Conservation (phyloP, 2,113 vertebrate genomes). For the Muscicapa adusta region DNA sequence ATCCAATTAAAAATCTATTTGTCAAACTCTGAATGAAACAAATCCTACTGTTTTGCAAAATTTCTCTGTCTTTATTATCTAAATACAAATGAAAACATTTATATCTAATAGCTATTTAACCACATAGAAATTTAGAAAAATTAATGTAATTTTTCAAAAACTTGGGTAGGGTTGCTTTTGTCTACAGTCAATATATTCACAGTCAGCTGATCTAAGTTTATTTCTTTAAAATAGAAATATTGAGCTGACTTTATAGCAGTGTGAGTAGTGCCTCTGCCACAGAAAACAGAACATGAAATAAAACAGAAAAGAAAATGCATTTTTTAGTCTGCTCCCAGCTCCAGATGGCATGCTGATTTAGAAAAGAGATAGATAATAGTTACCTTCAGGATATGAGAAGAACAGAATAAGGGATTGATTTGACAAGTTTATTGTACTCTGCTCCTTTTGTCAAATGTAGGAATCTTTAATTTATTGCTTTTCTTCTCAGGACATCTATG, state of each 20-base stretch:
- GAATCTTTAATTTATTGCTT: slow-evolving; percentile 47
- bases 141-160: neutral
- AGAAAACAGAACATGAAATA: neutral
- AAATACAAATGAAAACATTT: neutral
- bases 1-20: neutral
- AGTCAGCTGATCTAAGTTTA: neutral
- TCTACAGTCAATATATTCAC: neutral
- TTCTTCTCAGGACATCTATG: neutral
- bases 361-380: slow-evolving; percentile 17
- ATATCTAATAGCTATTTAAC: neutral
- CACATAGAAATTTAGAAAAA: neutral
- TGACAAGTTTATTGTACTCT: slow-evolving; percentile 33
- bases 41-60: neutral
- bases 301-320: neutral
- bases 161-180: neutral
- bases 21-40: neutral
- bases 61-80: neutral
- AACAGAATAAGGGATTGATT: slow-evolving; percentile 8
- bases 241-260: neutral
- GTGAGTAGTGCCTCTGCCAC: neutral
- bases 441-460: slow-evolving; percentile 25
- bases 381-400: slow-evolving; percentile 23
- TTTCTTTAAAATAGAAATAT: neutral
- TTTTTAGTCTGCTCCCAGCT: neutral
- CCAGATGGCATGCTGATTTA: slow-evolving; percentile 13